Evolutionary conservation across 2,113 vertebrate species (phyloP).

Genomic region (Stercorarius parasiticus): DNA sequence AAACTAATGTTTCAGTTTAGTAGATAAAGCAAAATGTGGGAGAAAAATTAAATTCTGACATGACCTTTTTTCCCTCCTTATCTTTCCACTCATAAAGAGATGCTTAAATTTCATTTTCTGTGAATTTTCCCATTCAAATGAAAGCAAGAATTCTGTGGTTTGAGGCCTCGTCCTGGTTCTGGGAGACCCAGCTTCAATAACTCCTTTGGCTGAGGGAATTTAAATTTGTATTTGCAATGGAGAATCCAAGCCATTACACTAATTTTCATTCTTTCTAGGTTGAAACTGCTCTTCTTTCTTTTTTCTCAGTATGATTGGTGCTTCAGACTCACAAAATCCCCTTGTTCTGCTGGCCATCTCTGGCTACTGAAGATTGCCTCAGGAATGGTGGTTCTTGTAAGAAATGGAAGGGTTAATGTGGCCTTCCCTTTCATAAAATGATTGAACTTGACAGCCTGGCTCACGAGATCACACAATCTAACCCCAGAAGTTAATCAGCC

Average conservation of each 20-base stretch:
- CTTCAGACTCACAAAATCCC: neutral
- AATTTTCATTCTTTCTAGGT: neutral
- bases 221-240: neutral
- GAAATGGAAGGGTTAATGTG: neutral
- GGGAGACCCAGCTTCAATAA: neutral
- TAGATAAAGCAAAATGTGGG: neutral
- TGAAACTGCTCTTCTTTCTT: neutral
- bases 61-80: accelerated
- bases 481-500: neutral
- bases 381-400: neutral
- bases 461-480: neutral
- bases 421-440: neutral
- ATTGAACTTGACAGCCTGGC: neutral
- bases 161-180: neutral
- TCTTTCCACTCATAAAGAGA: neutral
- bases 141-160: neutral
- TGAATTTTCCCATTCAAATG: neutral
- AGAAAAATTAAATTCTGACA: neutral
- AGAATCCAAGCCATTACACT: neutral
- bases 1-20: neutral
- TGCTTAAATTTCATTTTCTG: neutral
- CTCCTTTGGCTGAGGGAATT: neutral
- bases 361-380: neutral
- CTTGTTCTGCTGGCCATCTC: neutral
- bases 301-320: neutral